Base-by-base conservation (phyloP, 2,797 vertebrate genomes). In the Sebastes iracundus region DNA sequence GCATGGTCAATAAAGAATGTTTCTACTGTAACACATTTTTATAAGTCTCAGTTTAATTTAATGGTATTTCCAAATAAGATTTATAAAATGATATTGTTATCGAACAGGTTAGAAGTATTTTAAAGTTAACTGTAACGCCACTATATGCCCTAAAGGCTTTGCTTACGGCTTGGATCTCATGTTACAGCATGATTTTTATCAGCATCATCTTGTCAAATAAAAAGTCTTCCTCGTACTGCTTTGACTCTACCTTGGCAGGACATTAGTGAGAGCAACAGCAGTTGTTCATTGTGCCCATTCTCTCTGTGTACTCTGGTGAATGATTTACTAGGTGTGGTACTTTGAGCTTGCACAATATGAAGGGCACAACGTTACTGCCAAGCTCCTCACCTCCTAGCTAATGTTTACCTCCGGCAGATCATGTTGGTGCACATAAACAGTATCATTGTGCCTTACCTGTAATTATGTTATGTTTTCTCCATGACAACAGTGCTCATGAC, bases 301-400 rank as follows among this genome's bases (percentile, higher is more conserved):
- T 66, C 6, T 77, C 52, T 68, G 32, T 80, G 55, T 55, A 12
- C 22, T 3, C 7, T 61, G 64, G 84, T 91, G 64, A 91, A 94
- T 90, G 73, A 92, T 92, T 91, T 65, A 91, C 84, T 32, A 77
- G 90, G 91, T 82, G 92, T 80, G 91, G 88, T 79, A 33, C 23
- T 23, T 46, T 76, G 23, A 72, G 23, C 22, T 84, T 80, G 59
- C 30, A 42, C 72, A 83, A 80, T 61, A 33, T n/a, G 23, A 66
- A 68, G 53, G 4, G 13, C 27, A 25, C 23, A 33, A 1, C 61
- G 62, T 72, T 70, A 27, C 27, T 60, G 55, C 5, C 25, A n/a
- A 62, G 58, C 22, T 68, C 32, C 53, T 61, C 38, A 32, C 20
- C 33, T 25, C 7, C 8, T 7, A 22, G 66, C 69, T 77, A 80